Evolutionary conservation across 2,888 invertebrate genomes (phyloP), one percentile per base, ranked within the genome.

Genomic region (Camponotus fellah): DNA sequence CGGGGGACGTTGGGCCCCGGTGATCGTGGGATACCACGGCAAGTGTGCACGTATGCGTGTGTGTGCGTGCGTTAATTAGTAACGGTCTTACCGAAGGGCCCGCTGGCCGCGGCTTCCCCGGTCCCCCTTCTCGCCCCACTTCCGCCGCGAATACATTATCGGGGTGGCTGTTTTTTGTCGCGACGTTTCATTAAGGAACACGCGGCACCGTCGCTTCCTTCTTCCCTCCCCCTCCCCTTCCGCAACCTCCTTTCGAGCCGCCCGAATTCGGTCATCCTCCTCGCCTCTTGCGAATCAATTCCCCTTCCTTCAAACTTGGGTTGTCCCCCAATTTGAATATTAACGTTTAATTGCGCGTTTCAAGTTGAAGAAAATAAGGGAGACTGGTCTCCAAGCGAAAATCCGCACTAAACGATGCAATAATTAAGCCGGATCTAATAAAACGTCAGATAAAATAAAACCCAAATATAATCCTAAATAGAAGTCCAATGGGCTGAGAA

Each of bases 81-180:
- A 91, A 92, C 92, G 92, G 91, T 92, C 88, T 88, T 88, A 88
- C 87, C 87, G 85, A 88, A 83, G 86, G 88, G 88, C 89, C 86
- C 74, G 87, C 82, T 86, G 88, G 46, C 82, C 87, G 89, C 91
- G 85, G 87, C 86, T 87, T 86, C 86, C 85, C 87, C 90, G 87
- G 82, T 80, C 86, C 88, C 88, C 81, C 49, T 53, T n/a, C 71
- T 88, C 88, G 91, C 91, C 91, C 92, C 89, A 92, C 93, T 93
- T 94, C 94, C 94, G 93, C 89, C 92, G 92, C 92, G 93, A 93
- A 94, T 93, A 93, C 87, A 93, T 94, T 94, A 93, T 80, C 89
- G 85, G 87, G 90, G 88, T 91, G 90, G 89, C 91, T 89, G 89
- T 88, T 91, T 91, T 91, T 89, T 91, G 89, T 91, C 91, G 87